Percentiles rank a stretch among this genome's conserved stretches.
Conservation (phyloP, 2,888 invertebrate genomes). For the Julus scanicus region DNA sequence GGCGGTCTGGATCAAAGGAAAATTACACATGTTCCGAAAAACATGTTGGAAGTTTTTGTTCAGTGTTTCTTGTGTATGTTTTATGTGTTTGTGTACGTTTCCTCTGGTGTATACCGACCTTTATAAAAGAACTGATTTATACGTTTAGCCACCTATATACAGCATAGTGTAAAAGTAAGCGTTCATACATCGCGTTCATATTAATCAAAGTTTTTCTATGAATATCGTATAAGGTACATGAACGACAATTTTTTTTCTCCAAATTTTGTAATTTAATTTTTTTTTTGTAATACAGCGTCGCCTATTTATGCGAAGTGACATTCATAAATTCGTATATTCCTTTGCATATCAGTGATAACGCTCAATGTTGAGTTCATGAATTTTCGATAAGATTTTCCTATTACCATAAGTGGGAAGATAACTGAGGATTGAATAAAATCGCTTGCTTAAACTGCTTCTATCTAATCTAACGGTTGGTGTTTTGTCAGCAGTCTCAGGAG, state of each 20-base stretch:
- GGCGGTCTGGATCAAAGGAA: no score
- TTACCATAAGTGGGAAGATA: constrained; percentile 46
- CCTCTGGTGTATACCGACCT: no score
- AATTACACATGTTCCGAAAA: no score
- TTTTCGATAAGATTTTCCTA: background rate
- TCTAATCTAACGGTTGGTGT: constrained; percentile 46
- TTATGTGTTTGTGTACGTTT: no score
- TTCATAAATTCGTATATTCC: background rate
- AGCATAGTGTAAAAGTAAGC: no score
- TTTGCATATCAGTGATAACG: background rate
- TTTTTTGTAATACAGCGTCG: background rate
- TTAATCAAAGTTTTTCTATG: background rate
- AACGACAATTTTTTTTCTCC: background rate
- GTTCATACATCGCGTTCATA: background rate
- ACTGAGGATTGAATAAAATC: background rate
- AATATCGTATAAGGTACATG: background rate
- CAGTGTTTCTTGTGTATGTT: no score
- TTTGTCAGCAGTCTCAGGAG: constrained; percentile 46
- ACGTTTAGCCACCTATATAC: no score
- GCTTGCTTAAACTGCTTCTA: constrained; percentile 27
- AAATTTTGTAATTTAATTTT: background rate
- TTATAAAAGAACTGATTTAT: no score
- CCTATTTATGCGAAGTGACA: background rate
- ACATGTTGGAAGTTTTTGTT: no score
- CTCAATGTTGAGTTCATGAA: constrained; percentile 7